A percentile compares a stretch with the other conserved stretches of the same genome.
phyloP scores from a whole-genome alignment of 1,140 invertebrate genomes.

The Branchinecta lindahli region DNA sequence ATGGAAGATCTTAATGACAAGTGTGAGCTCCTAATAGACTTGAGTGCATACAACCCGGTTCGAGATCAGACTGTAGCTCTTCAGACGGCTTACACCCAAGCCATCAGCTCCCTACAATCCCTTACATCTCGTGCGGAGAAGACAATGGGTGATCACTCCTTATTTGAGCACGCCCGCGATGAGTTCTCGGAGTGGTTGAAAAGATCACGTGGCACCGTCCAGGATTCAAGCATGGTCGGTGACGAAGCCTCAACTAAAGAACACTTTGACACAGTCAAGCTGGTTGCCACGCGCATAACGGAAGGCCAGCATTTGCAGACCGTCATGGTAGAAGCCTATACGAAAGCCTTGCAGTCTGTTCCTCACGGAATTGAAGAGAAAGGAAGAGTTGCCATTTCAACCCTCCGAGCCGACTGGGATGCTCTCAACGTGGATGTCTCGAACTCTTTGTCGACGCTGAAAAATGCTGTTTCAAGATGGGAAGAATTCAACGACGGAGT shows the following conservation, averaged over 20 bases:
- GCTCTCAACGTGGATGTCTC: conserved; percentile 62
- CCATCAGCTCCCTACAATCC: conserved; percentile 55
- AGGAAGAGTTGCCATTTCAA: conserved; percentile 52
- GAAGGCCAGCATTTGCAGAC: conserved; percentile 72
- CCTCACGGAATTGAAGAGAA: conserved; percentile 60
- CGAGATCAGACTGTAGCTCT: conserved; percentile 68
- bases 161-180: conserved; percentile 67
- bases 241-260: conserved; percentile 58
- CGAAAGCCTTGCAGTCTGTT: conserved; percentile 62
- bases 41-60: conserved; percentile 61
- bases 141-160: conserved; percentile 70
- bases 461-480: conserved; percentile 57
- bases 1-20: conserved; percentile 69
- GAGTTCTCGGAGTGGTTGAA: conserved; percentile 65
- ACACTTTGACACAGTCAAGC: conserved; percentile 55
- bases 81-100: conserved; percentile 57
- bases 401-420: conserved; percentile 62
- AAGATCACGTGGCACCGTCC: conserved; percentile 54
- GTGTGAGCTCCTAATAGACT: conserved; percentile 69
- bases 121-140: conserved; percentile 68
- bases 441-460: conserved; percentile 55
- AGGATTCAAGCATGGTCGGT: conserved; percentile 55
- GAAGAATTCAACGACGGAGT: conserved; percentile 59
- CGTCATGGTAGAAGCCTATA: conserved; percentile 61
- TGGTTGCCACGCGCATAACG: conserved; percentile 52